Base-by-base conservation (phyloP, 2,888 invertebrate species). In the Bombylius major region DNA sequence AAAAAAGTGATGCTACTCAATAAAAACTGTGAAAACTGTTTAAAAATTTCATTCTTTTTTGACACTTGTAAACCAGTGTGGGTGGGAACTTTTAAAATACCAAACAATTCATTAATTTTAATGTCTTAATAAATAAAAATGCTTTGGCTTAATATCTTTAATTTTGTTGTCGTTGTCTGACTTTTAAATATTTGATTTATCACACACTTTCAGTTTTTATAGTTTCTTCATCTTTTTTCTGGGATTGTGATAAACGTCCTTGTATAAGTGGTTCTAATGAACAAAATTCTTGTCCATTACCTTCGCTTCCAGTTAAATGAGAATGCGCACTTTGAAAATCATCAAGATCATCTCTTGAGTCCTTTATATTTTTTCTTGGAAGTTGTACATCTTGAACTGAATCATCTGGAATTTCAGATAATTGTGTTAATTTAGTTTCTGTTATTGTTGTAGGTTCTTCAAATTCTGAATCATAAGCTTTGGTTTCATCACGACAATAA, bases 271-370 rank as follows among this genome's bases (percentile, higher is more conserved):
- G 12, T 42, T 42, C 39, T 11, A 42, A 11, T 11, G 39, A 42
- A 11, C 1, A 8, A 11, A 42, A 42, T 42, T 42, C 39, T 42
- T 42, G 39, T 42, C 39, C 39, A 8, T 11, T 42, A 42, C 39
- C 11, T 1, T 8, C 8, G 8, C 34, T 36, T 36, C 34, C 34
- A 11, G 11, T 42, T 42, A 42, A 42, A 11, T 11, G 12, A 11
- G 56, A 56, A 50, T 46, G 5, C 12, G 56, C 56, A 50, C 56
- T 56, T 46, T 56, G 50, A 32, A 31, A 56, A 33, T 53, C 53
- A 34, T 56, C 56, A 12, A 56, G 7, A 52, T 56, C 56, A 14
- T 56, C 56, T 50, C 34, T 52, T 9, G 56, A 53, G 5, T 42
- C 39, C 23, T 23, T 23, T 23, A 23, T 23, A 23, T 23, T 23